Base-by-base conservation (phyloP, 2,113 vertebrate genomes). In the Felis chaus region DNA sequence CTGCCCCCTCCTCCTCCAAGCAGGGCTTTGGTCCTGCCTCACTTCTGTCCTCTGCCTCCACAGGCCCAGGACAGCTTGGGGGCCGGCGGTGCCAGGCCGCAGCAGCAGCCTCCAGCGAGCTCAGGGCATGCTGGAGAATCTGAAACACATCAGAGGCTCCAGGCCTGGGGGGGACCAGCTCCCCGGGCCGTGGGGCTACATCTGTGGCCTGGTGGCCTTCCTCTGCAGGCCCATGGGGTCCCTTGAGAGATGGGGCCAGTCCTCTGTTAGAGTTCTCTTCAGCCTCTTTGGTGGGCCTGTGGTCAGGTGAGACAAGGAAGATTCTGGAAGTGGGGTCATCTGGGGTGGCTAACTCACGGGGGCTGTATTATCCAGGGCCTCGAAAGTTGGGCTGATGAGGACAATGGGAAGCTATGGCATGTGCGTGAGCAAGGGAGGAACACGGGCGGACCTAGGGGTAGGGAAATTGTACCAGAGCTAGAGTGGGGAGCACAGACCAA, bases 51-150 rank as follows among this genome's bases (percentile, higher is more conserved):
- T 71, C 97, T 1, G 48, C 50, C 74, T 65, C 85, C 21, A 2
- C 0, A 0, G 71, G 27, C 55, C 61, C 12, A 13, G 92, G 16
- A 65, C 71, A 2, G 27, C 55, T 48, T 0, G 19, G 31, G 57
- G 65, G 19, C 97, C 94, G 98, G 45, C 97, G 98, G 97, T 98
- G 99, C 87, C 99, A 98, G 53, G 97, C 99, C 53, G 98, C 98
- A 53, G 99, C 99, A 0, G 99, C 95, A 0, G 98, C 98, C 92
- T 99, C 99, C 91, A 99, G 98, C 1, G 99, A 99, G 2, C 99
- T 99, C 33, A 99, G 95, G 1, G 98, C 98, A 0, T 98, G 95
- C 97, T 99, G 99, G 5, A 99, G 98, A 63, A 98, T 98, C 0
- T 97, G 97, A 76, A 99, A 99, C 15, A 99, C 96, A 5, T 98